Evolutionary conservation across 23 tunicate species (phyloP).

Genomic region (Pegea sp.): DNA sequence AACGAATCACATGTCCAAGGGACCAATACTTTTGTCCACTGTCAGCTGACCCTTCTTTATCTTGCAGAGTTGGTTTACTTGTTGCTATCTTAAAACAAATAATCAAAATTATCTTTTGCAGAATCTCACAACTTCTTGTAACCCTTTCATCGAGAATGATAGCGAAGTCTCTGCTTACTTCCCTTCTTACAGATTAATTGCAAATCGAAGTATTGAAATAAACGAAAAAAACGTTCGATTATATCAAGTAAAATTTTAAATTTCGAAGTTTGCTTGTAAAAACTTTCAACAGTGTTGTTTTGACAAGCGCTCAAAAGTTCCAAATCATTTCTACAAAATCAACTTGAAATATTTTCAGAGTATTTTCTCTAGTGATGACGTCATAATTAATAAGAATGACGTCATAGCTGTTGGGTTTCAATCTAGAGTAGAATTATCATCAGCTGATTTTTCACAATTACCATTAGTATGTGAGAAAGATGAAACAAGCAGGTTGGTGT

Average conservation of each 20-base stretch:
- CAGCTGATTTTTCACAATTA: not conserved
- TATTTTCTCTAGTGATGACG: not conserved
- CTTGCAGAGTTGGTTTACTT: not conserved
- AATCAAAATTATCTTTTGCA: not conserved
- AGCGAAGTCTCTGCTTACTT: not conserved
- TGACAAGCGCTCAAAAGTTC: not conserved
- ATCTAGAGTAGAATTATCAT: not conserved
- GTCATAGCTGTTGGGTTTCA: not conserved
- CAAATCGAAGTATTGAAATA: not conserved
- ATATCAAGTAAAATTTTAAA: not conserved
- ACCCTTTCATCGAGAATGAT: not conserved
- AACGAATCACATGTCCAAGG: not conserved
- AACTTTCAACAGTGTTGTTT: too few relatives aligned
- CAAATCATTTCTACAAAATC: not conserved
- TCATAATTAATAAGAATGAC: not conserved
- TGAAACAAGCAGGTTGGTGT: not conserved
- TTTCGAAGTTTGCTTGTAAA: not conserved
- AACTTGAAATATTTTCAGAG: not conserved
- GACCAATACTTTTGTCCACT: not conserved
- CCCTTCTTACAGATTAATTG: not conserved
- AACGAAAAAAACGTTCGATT: not conserved
- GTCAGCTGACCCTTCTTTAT: not conserved
- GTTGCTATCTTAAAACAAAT: not conserved
- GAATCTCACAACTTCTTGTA: not conserved
- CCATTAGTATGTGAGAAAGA: not conserved